These are phyloP conservation scores for Tolmerus cingulatus DNA, from an alignment of 2,888 invertebrate genomes.

Conservation along the genomic window DNA sequence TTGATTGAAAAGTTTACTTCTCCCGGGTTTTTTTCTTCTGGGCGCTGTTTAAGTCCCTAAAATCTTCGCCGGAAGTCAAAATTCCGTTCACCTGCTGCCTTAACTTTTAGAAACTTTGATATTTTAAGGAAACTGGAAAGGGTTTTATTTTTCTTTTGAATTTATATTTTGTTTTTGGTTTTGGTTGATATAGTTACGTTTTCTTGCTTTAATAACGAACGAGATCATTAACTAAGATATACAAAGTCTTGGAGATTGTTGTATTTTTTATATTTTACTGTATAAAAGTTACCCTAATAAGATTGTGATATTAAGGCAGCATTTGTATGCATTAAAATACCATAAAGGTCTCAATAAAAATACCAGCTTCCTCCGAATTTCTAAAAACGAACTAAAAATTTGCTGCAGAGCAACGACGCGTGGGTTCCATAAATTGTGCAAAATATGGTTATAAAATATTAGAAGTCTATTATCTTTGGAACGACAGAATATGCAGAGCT, in stretches of 20 bases:
- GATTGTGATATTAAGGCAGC: too few species aligned
- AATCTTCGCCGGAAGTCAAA: not conserved
- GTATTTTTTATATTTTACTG: too few species aligned
- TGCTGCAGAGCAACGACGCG: too few species aligned
- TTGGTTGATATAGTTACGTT: not conserved
- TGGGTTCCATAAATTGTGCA: too few species aligned
- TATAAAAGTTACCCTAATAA: too few species aligned
- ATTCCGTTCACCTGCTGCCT: not conserved
- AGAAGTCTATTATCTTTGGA: not conserved
- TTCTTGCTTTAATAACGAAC: not conserved
- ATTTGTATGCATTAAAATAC: too few species aligned
- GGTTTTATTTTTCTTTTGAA: not conserved
- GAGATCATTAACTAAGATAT: too few species aligned
- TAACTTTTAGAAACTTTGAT: not conserved
- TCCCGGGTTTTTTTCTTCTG: not conserved
- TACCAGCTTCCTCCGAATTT: too few species aligned
- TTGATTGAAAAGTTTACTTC: not conserved
- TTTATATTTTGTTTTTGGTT: not conserved
- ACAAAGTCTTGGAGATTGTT: too few species aligned
- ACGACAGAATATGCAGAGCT: not conserved
- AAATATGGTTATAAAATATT: too few species aligned
- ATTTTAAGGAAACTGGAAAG: not conserved
- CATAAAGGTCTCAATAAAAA: too few species aligned
- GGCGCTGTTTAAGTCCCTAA: not conserved
- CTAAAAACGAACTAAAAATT: too few species aligned